Evolutionary conservation across 2,888 invertebrate genomes (phyloP).

Genomic region (Theretra japonica): DNA sequence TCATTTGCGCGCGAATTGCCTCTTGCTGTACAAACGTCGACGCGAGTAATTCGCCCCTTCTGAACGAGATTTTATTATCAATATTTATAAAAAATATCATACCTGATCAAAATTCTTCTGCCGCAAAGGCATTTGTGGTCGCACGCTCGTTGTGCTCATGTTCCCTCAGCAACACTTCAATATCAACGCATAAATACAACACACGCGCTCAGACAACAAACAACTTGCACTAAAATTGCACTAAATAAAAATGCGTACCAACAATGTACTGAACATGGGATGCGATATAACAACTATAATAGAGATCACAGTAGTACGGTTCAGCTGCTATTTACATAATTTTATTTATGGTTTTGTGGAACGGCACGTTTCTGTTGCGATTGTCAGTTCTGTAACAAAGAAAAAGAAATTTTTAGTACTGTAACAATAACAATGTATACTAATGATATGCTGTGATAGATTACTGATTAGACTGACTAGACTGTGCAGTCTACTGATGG

Average conservation of each 20-base stretch:
- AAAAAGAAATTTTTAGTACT: conserved; percentile 33
- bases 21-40: too few species aligned
- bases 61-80: too few species aligned
- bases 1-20: too few species aligned
- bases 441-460: neutral
- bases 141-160: conserved; percentile 53
- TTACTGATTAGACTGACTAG: neutral
- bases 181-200: conserved; percentile 48
- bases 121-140: conserved; percentile 85
- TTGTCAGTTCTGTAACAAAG: conserved; percentile 65
- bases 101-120: conserved; percentile 92
- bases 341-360: conserved; percentile 12
- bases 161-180: conserved; percentile 61
- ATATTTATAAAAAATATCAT: conserved; percentile 8
- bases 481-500: too few species aligned
- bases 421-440: neutral
- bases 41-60: too few species aligned
- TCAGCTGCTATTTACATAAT: conserved; percentile 36
- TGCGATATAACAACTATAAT: conserved; percentile 47
- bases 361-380: conserved; percentile 42
- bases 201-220: conserved; percentile 25
- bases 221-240: conserved; percentile 37
- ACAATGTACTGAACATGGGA: conserved; percentile 28
- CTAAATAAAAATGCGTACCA: conserved; percentile 44
- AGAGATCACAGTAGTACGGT: conserved; percentile 67